Conservation (phyloP, 2,888 invertebrate species). For the Protophormia terraenovae region DNA sequence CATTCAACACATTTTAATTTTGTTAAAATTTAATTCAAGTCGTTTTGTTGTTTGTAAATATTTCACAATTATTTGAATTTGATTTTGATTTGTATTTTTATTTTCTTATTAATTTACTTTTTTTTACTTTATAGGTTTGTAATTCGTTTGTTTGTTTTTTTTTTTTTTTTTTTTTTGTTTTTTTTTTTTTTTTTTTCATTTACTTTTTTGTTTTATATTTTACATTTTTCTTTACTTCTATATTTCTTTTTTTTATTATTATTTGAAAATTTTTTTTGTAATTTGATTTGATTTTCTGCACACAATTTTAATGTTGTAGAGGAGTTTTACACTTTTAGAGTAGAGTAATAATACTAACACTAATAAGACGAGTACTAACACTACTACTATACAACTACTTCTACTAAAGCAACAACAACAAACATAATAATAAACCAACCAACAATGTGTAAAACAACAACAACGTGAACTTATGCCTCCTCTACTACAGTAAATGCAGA, state of each 20-base stretch:
- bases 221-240: background rate
- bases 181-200: background rate
- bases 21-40: constrained; percentile 7
- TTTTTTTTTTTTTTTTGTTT: background rate
- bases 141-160: constrained; percentile 17
- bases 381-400: constrained; percentile 40
- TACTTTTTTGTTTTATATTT: background rate
- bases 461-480: background rate
- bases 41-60: background rate
- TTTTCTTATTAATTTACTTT: background rate
- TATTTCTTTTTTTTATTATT: constrained; percentile 1
- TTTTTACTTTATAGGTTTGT: constrained; percentile 13
- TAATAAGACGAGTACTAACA: constrained; percentile 31
- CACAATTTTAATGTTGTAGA: constrained; percentile 17
- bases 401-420: background rate
- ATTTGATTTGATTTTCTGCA: constrained; percentile 34
- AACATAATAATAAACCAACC: background rate
- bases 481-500: constrained; percentile 7
- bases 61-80: constrained; percentile 12
- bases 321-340: constrained; percentile 52
- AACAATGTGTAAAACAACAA: constrained; percentile 20
- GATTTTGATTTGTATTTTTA: background rate
- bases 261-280: constrained; percentile 9
- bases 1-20: constrained; percentile 26
- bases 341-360: constrained; percentile 43